Base-by-base conservation (phyloP, 2,888 invertebrate genomes). In the Pachliopta kotzebuea region DNA sequence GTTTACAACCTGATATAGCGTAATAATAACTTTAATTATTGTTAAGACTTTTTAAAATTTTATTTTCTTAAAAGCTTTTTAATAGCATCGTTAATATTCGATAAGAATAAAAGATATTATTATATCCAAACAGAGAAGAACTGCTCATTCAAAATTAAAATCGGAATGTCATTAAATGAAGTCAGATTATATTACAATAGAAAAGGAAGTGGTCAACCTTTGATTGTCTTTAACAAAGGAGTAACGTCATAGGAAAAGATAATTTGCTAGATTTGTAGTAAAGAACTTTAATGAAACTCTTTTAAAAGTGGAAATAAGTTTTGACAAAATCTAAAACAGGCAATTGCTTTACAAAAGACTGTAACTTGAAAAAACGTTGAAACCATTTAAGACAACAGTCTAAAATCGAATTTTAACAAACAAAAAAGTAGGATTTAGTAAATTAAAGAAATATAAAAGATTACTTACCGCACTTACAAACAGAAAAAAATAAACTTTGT, bases 381-480 rank as follows among this genome's bases (percentile, higher is more conserved):
- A 4, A n/a, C 6, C 45, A 2, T 8, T 37, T 14, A 37, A 37
- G 1, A 11, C 9, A 37, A 45, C 4, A 18, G 18, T n/a, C n/a
- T 45, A n/a, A 45, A n/a, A n/a, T 6, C n/a, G 18, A n/a, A 18
- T 45, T 18, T 45, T 7, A 45, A 21, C 11, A 53, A 17, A 53
- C 9, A 53, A 53, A 24, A 3, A 17, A 2, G 18, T 14, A 24
- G 24, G 17, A 24, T 24, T 0, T 53, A 4, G 17, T 17, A 53
- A 24, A 53, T 14, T 53, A 53, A 17, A 4, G 24, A 45, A n/a
- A 45, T 45, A 45, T n/a, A 37, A 45, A 45, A 18, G n/a, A 11
- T 69, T 69, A 83, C 86, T 85, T 75, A 88, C 89, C 85, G 74
- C 72, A 77, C 70, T 79, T 73, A 75, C 74, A 80, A 86, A 86